Conservation (phyloP, 2,113 vertebrate species). For the Charina bottae region DNA sequence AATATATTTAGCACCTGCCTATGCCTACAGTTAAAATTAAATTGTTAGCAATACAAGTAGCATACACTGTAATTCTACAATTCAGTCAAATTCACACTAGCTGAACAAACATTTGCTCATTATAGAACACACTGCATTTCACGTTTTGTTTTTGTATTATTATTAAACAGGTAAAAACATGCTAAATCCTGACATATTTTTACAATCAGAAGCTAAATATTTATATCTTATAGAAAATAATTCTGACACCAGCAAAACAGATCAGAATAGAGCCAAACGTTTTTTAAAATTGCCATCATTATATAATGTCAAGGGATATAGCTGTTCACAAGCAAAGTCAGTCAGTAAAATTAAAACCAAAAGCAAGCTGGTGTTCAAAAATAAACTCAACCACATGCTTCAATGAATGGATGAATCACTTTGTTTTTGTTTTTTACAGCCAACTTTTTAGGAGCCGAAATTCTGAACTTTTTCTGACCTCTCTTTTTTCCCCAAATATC, state of each 20-base stretch:
- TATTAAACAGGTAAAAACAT: constrained; percentile 22
- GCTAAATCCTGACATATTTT: constrained; percentile 37
- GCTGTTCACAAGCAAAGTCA: constrained; percentile 52
- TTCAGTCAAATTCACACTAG: neutral
- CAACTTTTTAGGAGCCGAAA: constrained; percentile 66
- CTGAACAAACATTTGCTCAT: neutral
- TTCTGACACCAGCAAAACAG: constrained; percentile 36
- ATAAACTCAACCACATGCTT: constrained; percentile 68
- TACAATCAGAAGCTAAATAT: constrained; percentile 7
- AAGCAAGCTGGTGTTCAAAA: constrained; percentile 61
- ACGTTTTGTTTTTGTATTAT: constrained; percentile 17
- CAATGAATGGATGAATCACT: constrained; percentile 73
- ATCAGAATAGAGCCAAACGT: neutral
- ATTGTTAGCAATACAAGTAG: neutral
- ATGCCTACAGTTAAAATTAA: neutral
- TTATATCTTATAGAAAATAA: constrained; percentile 14
- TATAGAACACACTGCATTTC: constrained; percentile 42
- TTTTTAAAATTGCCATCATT: constrained; percentile 1
- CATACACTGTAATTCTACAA: constrained; percentile 18
- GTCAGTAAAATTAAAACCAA: constrained; percentile 68
- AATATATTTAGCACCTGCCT: neutral
- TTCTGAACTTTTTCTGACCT: constrained; percentile 29
- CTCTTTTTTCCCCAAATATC: constrained; percentile 27
- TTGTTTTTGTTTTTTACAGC: constrained; percentile 65
- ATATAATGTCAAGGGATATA: constrained; percentile 18